Conservation (phyloP, 2,888 invertebrate species). For the Elysia crispata region DNA sequence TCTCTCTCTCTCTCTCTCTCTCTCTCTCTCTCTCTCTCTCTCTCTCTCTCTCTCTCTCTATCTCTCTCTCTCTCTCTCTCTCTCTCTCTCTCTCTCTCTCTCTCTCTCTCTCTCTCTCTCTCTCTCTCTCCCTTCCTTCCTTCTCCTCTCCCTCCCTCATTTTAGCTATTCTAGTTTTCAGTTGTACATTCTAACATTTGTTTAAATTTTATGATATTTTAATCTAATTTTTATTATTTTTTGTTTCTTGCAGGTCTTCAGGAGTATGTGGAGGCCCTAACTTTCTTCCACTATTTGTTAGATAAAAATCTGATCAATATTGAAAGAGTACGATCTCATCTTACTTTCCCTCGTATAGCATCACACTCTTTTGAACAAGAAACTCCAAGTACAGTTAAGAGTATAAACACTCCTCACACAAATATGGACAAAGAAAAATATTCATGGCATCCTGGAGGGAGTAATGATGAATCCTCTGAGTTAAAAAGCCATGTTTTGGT, state of each 20-base stretch:
- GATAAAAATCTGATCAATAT: constrained; percentile 82
- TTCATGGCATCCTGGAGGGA: neutral
- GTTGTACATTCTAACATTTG: no score
- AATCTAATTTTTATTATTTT: constrained; percentile 14
- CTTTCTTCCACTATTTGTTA: constrained; percentile 86
- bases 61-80: no score
- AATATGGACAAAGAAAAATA: neutral
- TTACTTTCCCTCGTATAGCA: constrained; percentile 53
- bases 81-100: no score
- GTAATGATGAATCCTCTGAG: neutral
- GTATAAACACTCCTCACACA: neutral
- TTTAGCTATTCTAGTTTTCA: no score
- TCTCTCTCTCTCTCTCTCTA: no score
- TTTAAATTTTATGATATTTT: no score
- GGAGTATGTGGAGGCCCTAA: constrained; percentile 91
- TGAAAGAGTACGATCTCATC: constrained; percentile 78
- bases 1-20: no score
- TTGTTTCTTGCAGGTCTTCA: constrained; percentile 80
- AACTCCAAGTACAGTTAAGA: neutral
- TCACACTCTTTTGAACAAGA: neutral
- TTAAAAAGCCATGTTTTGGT: constrained; percentile 52
- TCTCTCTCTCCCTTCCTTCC: no score
- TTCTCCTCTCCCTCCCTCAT: no score
- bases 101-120: no score
- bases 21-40: no score